Percentiles rank a stretch among this genome's conserved stretches.
Evolutionary conservation across 2,113 vertebrate species (phyloP).

Genomic region (Tauraco erythrolophus): DNA sequence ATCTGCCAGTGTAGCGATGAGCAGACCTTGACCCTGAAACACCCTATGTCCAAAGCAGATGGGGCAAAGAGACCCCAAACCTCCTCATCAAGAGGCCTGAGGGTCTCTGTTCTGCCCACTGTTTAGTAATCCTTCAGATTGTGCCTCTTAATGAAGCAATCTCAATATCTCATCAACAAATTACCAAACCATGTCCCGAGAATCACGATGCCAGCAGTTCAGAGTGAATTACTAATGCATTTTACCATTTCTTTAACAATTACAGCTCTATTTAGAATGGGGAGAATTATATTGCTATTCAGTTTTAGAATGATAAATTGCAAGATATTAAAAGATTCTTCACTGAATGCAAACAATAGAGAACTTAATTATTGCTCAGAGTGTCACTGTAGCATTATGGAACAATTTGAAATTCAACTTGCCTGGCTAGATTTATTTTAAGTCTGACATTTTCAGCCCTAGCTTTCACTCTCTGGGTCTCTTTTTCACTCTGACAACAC

Average conservation of each 20-base stretch:
- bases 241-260: constrained; percentile 37
- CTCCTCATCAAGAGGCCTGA: not conserved
- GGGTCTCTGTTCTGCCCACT: not conserved
- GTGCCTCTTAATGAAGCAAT: not conserved
- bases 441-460: constrained; percentile 59
- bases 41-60: not conserved
- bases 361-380: constrained; percentile 52
- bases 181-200: not conserved
- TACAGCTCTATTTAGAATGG: constrained; percentile 17
- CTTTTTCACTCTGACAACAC: constrained; percentile 59
- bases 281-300: not conserved
- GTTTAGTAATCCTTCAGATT: not conserved
- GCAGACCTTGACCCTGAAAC: not conserved
- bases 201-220: not conserved
- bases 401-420: constrained; percentile 59
- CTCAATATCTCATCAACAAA: not conserved
- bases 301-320: constrained; percentile 57
- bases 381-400: constrained; percentile 42
- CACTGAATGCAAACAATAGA: constrained; percentile 55
- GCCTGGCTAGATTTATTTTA: constrained; percentile 65
- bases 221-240: constrained; percentile 2
- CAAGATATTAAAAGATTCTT: constrained; percentile 61
- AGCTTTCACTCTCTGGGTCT: constrained; percentile 33
- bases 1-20: not conserved
- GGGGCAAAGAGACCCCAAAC: not conserved